A percentile compares a stretch with the other conserved stretches of the same genome.
Conservation (phyloP, 2,888 invertebrate genomes). For the Apamea anceps region DNA sequence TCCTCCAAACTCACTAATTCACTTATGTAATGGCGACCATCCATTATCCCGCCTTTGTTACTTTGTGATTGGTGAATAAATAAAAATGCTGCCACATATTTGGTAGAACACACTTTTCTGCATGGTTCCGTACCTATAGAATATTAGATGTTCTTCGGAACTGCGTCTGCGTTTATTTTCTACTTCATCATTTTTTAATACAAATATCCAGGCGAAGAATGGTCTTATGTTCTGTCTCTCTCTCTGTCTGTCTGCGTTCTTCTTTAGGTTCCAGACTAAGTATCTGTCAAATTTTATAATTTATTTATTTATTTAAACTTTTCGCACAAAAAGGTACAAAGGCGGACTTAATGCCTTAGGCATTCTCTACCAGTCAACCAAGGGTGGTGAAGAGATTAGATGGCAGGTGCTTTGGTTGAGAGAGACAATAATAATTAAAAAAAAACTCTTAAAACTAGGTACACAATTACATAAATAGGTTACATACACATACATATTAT, state of each 20-base stretch:
- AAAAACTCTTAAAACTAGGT: too few relatives aligned
- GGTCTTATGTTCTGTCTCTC: too few relatives aligned
- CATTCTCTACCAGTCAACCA: too few relatives aligned
- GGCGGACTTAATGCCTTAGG: too few relatives aligned
- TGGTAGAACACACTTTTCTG: not conserved
- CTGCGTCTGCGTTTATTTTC: not conserved
- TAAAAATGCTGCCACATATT: conserved; percentile 37
- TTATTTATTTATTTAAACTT: too few relatives aligned
- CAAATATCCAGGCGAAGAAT: not conserved
- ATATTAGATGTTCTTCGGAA: not conserved
- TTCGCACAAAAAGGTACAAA: too few relatives aligned
- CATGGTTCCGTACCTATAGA: not conserved
- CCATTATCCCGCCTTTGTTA: conserved; percentile 57
- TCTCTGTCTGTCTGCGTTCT: too few relatives aligned
- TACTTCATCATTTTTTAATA: not conserved
- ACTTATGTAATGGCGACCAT: conserved; percentile 58
- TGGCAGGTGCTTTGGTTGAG: too few relatives aligned
- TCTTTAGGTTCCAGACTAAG: not conserved
- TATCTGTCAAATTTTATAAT: not conserved
- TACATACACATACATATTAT: too few relatives aligned
- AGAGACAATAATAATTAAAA: too few relatives aligned
- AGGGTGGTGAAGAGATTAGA: too few relatives aligned
- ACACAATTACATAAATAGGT: too few relatives aligned
- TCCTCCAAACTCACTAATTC: conserved; percentile 61
- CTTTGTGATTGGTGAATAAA: conserved; percentile 57